Evolutionary conservation across 1,140 invertebrate species (phyloP).

Genomic region (Sesamia nonagrioides): DNA sequence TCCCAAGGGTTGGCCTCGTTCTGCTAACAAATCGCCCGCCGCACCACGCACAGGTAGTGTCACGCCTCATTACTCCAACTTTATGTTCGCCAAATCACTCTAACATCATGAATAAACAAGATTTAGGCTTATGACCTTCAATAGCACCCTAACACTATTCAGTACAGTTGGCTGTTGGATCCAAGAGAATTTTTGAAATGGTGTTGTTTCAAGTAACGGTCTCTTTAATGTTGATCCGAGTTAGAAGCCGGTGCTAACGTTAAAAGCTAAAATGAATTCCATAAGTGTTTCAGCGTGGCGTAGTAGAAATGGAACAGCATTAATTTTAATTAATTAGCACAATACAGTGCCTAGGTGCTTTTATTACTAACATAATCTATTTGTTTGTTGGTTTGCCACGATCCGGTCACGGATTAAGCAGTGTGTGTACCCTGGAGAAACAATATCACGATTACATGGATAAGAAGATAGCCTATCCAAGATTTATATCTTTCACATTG

Average conservation of each 20-base stretch:
- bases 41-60: constrained; percentile 72
- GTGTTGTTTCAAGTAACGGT: background rate
- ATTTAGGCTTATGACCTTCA: constrained; percentile 58
- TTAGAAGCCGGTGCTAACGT: constrained; percentile 16
- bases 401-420: background rate
- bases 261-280: constrained; percentile 30
- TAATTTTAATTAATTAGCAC: constrained; percentile 40
- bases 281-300: constrained; percentile 5
- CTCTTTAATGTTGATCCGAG: background rate
- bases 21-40: constrained; percentile 69
- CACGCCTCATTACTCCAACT: constrained; percentile 74
- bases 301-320: constrained; percentile 27
- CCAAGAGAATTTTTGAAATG: constrained; percentile 20
- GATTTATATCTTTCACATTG: background rate
- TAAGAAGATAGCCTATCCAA: background rate
- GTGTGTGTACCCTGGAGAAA: background rate
- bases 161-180: background rate
- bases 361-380: constrained; percentile 22
- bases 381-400: background rate
- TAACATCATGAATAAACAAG: constrained; percentile 66
- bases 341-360: constrained; percentile 27
- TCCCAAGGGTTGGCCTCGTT: constrained; percentile 64
- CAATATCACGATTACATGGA: background rate
- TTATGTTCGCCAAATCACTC: constrained; percentile 74
- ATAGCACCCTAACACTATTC: constrained; percentile 21